These are phyloP conservation scores for Stichodactyla helianthus DNA, from an alignment of 64 coral and sea anemone species.

Conservation along the genomic window DNA sequence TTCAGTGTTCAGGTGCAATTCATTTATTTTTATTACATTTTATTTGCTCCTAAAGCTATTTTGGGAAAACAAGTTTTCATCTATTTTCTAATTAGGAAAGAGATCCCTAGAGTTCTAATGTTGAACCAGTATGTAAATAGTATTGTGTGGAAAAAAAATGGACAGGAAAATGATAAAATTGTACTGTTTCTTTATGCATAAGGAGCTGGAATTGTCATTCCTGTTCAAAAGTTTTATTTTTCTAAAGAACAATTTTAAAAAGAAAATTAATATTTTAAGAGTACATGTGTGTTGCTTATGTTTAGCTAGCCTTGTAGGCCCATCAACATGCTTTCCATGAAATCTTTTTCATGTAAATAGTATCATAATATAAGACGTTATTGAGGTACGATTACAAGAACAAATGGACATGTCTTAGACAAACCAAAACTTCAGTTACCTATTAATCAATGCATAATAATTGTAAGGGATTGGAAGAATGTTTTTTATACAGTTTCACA, in stretches of 20 bases:
- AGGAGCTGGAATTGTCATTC: background rate
- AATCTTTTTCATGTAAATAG: constrained; percentile 4
- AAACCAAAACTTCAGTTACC: background rate
- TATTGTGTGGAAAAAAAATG: background rate
- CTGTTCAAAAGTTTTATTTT: constrained; percentile 8
- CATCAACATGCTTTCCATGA: background rate
- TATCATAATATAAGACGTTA: background rate
- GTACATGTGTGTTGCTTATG: constrained; percentile 1
- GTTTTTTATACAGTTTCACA: no score
- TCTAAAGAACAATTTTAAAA: constrained; percentile 12
- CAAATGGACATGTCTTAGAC: background rate
- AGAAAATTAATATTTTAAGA: background rate
- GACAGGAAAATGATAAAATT: background rate
- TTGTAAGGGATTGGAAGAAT: background rate
- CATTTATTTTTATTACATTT: background rate
- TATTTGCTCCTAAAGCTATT: background rate
- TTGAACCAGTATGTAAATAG: background rate
- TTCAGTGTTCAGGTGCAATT: background rate
- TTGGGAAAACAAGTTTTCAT: background rate
- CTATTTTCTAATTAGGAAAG: background rate
- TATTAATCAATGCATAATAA: background rate
- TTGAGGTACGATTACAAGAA: background rate
- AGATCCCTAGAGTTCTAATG: background rate
- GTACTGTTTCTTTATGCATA: background rate
- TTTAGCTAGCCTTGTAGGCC: constrained; percentile 3